A percentile compares a stretch with the other conserved stretches of the same genome.
Conservation (phyloP, 1,140 invertebrate species). For the Cherax quadricarinatus region DNA sequence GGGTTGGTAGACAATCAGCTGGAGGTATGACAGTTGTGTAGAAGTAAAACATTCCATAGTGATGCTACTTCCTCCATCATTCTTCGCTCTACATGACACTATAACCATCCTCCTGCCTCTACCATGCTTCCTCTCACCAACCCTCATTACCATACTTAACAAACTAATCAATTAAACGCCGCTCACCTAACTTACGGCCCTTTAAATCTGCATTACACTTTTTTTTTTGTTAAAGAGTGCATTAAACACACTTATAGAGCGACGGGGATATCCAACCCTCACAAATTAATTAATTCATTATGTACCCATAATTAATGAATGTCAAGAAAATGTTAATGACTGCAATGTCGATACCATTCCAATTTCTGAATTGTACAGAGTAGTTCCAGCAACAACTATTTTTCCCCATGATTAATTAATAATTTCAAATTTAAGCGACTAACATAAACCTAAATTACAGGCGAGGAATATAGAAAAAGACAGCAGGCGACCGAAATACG, state of each 20-base stretch:
- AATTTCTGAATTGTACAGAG: conserved; percentile 37
- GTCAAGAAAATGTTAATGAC: conserved; percentile 29
- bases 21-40: conserved; percentile 35
- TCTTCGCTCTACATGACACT: too few species aligned
- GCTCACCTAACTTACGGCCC: conserved; percentile 18
- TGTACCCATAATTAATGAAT: background rate
- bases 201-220: conserved; percentile 14
- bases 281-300: background rate
- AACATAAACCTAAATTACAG: background rate
- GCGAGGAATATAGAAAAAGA: background rate
- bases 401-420: background rate
- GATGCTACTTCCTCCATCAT: background rate
- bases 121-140: too few species aligned
- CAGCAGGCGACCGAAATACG: background rate
- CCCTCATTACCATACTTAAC: conserved; percentile 18
- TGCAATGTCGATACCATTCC: conserved; percentile 42
- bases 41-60: conserved; percentile 27
- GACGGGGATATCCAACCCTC: too few species aligned
- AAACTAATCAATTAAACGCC: conserved; percentile 32
- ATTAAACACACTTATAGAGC: too few species aligned
- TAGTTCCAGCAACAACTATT: conserved; percentile 28
- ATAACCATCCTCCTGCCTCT: too few species aligned
- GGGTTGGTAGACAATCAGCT: conserved; percentile 38
- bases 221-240: background rate
- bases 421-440: background rate